A percentile compares a stretch with the other conserved stretches of the same genome.
Conservation (phyloP, 2,888 invertebrate genomes). For the Eupithecia inturbata region DNA sequence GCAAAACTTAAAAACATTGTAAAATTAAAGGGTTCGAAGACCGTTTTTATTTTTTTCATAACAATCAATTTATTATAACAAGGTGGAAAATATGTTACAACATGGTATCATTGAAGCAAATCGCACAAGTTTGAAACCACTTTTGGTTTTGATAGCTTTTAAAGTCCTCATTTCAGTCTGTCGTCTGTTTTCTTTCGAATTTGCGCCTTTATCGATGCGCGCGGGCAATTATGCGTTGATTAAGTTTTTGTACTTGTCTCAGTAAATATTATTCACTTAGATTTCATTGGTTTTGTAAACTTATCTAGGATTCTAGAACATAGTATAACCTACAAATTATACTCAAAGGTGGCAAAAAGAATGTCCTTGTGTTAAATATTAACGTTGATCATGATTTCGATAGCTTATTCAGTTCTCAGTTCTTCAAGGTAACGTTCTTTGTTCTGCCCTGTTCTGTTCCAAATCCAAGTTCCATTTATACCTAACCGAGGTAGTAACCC, state of each 20-base stretch:
- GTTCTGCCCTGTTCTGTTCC: background rate
- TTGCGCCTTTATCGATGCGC: background rate
- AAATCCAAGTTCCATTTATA: constrained; percentile 42
- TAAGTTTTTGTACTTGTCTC: no score
- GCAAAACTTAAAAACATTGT: no score
- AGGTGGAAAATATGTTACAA: background rate
- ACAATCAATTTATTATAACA: no score
- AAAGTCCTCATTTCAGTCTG: background rate
- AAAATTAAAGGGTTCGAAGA: no score
- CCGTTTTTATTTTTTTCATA: no score
- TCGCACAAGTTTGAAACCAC: background rate
- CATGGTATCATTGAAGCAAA: background rate
- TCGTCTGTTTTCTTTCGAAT: background rate
- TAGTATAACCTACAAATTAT: no score
- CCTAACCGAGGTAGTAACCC: constrained; percentile 35
- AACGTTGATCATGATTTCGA: background rate
- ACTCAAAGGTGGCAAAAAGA: no score
- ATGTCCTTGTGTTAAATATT: no score
- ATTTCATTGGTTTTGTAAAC: no score
- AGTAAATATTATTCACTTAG: no score
- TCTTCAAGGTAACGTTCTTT: background rate
- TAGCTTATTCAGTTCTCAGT: background rate
- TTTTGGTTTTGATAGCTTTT: background rate
- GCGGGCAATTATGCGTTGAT: no score
- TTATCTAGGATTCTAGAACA: no score